Percentiles rank a stretch among this genome's conserved stretches.
These are phyloP conservation scores for Diploscapter pachys DNA, from an alignment of 1,140 invertebrate species.

Conservation along the genomic window DNA sequence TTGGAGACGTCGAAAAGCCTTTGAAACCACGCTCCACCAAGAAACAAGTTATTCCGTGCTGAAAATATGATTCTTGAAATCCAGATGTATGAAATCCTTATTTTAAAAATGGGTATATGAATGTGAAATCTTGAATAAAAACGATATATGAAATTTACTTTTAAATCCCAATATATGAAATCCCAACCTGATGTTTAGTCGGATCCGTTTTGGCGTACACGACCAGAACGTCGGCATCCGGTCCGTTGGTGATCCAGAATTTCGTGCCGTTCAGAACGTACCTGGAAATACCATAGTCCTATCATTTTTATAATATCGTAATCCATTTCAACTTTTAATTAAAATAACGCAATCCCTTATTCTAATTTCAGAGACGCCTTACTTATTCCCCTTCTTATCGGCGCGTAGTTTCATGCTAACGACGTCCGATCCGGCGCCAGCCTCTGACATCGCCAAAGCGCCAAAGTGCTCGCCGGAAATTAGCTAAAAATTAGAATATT, in stretches of 20 bases:
- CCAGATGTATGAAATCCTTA: too few species aligned
- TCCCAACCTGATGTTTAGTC: slow-evolving; percentile 78
- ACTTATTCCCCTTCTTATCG: slow-evolving; percentile 74
- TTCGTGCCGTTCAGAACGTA: slow-evolving; percentile 87
- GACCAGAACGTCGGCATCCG: slow-evolving; percentile 89
- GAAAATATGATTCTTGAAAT: too few species aligned
- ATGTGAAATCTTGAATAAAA: too few species aligned
- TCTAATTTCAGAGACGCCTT: slow-evolving; percentile 56
- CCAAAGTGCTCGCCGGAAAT: slow-evolving; percentile 89
- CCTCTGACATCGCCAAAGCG: slow-evolving; percentile 94
- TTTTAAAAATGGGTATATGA: too few species aligned
- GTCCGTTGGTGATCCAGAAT: slow-evolving; percentile 99
- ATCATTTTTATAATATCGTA: too few species aligned
- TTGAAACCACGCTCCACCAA: slow-evolving; percentile 79
- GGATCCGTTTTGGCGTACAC: slow-evolving; percentile 93
- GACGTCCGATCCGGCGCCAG: slow-evolving; percentile 88
- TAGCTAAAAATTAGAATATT: slow-evolving; percentile 62
- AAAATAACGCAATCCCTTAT: not conserved
- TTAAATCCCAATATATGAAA: too few species aligned
- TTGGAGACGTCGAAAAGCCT: slow-evolving; percentile 81
- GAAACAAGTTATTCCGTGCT: slow-evolving; percentile 64
- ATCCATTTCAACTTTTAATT: too few species aligned
- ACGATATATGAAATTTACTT: too few species aligned
- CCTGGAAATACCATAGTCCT: not conserved
- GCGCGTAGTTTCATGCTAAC: slow-evolving; percentile 91